Base-by-base conservation (phyloP, 2,797 vertebrate species). In the Darevskia nairensis region DNA sequence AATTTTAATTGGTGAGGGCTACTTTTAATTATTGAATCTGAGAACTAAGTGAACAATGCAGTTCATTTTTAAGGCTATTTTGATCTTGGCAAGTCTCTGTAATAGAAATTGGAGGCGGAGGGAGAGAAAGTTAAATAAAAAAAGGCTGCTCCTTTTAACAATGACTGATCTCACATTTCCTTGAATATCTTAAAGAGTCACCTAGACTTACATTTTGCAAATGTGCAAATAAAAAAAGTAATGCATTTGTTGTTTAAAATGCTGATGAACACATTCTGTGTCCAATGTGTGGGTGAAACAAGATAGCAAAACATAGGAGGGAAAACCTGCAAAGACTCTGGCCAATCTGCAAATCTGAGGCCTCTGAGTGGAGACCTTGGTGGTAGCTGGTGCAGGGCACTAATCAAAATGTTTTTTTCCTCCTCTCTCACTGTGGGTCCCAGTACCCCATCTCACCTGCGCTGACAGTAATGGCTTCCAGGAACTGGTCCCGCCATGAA, bases 401-500 rank as follows among this genome's bases (percentile, higher is more conserved):
- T n/a, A 2, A n/a, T 69, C 10, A 76, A 35, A 32, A 44, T 9
- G 11, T 3, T 4, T 64, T 29, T 66, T 19, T 46, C 21, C 61
- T 39, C n/a, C 27, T 64, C 8, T 32, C 15, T 17, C 79, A 2
- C 39, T 46, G 4, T 68, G 64, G 27, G 15, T 29, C n/a, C 21
- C 21, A 19, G 21, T 23, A 81, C 0, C 0, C 27, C 29, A 75
- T 84, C 93, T 94, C 97, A 99, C 98, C 99, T 98, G 99, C 98
- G 4, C 99, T 99, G 97, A 99, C 99, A 35, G 99, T 99, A 89
- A 99, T 99, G 93, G 99, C 99, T 96, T 99, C 99, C 98, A 99
- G 95, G 96, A 99, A 99, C 96, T 99, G 99, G 93, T 99, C 99
- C 95, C 98, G 98, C 99, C 99, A 99, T 84, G 99, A 99, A 97